Conservation (phyloP, 2,888 invertebrate species). For the Melanchra persicariae region DNA sequence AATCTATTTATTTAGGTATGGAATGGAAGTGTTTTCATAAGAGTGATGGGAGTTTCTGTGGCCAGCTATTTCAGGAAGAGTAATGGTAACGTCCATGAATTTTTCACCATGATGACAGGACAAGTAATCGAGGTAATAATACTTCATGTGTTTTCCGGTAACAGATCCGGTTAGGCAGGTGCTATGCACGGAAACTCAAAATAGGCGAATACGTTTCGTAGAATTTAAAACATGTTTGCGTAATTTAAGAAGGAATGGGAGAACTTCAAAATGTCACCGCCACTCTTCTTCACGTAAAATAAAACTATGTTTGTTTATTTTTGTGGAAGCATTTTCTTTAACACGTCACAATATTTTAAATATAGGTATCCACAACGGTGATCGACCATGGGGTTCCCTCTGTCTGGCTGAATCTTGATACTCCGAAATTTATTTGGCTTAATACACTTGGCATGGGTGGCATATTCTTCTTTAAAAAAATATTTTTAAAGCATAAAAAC, state of each 20-base stretch:
- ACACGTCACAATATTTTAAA: too few relatives aligned
- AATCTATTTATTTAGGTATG: constrained; percentile 42
- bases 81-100: constrained; percentile 1
- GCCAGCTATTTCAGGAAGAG: background rate
- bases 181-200: background rate
- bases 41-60: background rate
- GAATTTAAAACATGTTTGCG: background rate
- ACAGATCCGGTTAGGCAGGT: too few relatives aligned
- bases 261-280: background rate
- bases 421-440: too few relatives aligned
- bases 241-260: too few relatives aligned
- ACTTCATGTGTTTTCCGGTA: background rate
- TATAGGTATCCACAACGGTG: background rate
- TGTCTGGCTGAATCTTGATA: too few relatives aligned
- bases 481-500: too few relatives aligned
- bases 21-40: constrained; percentile 14
- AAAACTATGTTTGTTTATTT: too few relatives aligned
- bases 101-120: background rate
- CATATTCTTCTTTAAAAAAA: too few relatives aligned
- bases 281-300: too few relatives aligned
- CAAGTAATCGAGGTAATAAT: constrained; percentile 8
- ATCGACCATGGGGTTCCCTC: too few relatives aligned
- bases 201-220: background rate
- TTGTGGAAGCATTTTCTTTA: too few relatives aligned
- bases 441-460: too few relatives aligned